Evolutionary conservation across 2,113 vertebrate species (phyloP), one percentile per base, ranked within the genome.

Genomic region (Archocentrus centrarchus): DNA sequence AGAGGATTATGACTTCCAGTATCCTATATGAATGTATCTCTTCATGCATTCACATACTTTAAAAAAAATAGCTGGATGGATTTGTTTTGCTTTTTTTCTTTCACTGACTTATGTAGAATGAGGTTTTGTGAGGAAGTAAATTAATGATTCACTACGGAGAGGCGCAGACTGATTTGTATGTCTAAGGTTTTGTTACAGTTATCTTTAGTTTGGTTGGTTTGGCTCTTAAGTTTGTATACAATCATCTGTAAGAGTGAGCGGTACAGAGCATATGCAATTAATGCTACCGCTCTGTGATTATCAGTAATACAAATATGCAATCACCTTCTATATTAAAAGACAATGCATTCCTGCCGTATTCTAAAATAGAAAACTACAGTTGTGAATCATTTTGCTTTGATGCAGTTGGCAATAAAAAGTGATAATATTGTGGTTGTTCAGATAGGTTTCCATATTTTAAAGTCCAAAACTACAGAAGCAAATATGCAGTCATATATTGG

Each of bases 371-470:
- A 79, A 76, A 32, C 79, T 57, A 73, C 53, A 15, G 81, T 73
- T 80, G 50, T 75, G 63, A 59, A 86, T 80, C 81, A 83, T 82
- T 81, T 79, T 79, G 55, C 59, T 59, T 80, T 63, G 53, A 89
- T 79, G 60, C 47, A 70, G 61, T 41, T 66, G 80, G 63, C 66
- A 81, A 60, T 81, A 83, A 77, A 81, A 78, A 3, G 30, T 32
- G 30, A 39, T 39, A 39, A 39, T 9, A 11, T 39, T 10, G 39
- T 39, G 9, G 8, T 39, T 39, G 39, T 39, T 39, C 39, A 39
- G 10, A 39, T 9, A 70, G 3, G 35, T 35, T 35, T 35, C 32
- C 32, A 32, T 6, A 32, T 70, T 30, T 18, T 10, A 50, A 1
- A 50, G 30, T 50, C 44, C 44, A 30, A 44, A 41, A 44, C 7